phyloP scores from a whole-genome alignment of 1,140 invertebrate genomes.

The Microplitis demolitor region DNA sequence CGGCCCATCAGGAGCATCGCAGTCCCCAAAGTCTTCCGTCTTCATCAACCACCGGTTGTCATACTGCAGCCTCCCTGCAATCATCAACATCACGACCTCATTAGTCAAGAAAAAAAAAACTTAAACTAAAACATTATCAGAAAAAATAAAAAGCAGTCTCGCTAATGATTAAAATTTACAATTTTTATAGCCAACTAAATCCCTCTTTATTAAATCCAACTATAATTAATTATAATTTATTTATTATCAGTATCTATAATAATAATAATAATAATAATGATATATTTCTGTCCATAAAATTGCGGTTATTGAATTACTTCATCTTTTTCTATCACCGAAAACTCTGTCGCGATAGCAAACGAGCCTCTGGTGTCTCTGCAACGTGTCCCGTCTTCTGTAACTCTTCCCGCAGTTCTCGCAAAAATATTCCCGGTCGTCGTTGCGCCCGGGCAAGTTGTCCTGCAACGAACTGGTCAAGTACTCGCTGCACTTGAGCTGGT shows the following conservation, averaged over 20 bases:
- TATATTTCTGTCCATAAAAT: not conserved
- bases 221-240: not conserved
- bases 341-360: constrained; percentile 37
- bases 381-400: constrained; percentile 58
- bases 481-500: constrained; percentile 49
- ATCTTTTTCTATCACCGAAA: not conserved
- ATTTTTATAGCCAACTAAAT: not conserved
- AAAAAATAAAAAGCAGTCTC: not conserved
- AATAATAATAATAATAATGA: no score
- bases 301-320: not conserved
- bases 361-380: constrained; percentile 49
- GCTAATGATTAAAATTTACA: not conserved
- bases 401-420: constrained; percentile 59
- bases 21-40: constrained; percentile 33
- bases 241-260: not conserved
- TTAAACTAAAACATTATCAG: not conserved
- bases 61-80: constrained; percentile 20
- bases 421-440: constrained; percentile 40
- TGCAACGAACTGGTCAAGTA: constrained; percentile 26
- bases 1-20: not conserved
- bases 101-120: not conserved
- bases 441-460: constrained; percentile 27
- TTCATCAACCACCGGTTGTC: constrained; percentile 37
- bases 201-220: not conserved
- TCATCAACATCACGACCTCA: constrained; percentile 5